Conservation (phyloP, 2,113 vertebrate species). For the Ariopsis seemanni region DNA sequence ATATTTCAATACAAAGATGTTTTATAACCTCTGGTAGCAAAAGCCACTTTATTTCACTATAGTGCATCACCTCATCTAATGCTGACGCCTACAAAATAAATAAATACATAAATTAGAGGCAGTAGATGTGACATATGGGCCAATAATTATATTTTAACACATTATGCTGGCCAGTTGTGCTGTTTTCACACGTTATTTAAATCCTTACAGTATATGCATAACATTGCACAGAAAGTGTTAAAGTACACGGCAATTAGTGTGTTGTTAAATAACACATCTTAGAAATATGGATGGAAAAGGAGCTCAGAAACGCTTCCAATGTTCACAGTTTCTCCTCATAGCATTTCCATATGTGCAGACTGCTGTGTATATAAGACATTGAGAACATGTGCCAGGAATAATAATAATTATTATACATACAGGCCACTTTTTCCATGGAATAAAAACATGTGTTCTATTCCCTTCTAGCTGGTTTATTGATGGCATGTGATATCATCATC, state of each 20-base stretch:
- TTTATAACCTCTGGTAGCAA: background rate
- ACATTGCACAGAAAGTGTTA: background rate
- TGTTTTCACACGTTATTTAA: background rate
- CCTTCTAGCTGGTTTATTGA: no score
- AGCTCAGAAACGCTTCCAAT: background rate
- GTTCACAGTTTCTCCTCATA: background rate
- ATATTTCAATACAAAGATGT: background rate
- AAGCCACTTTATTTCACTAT: background rate
- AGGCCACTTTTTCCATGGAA: no score
- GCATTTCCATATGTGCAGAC: background rate
- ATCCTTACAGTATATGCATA: background rate
- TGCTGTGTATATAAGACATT: background rate
- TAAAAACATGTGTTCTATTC: no score
- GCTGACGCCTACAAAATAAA: background rate
- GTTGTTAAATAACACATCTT: background rate
- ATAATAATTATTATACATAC: no score
- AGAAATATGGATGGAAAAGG: background rate
- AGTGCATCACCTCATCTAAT: background rate
- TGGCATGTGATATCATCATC: no score
- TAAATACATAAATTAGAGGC: background rate
- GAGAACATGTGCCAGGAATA: background rate
- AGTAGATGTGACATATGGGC: no score
- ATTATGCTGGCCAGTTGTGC: background rate
- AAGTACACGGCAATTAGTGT: background rate
- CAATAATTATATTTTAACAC: no score